phyloP scores from a whole-genome alignment of 2,888 invertebrate species.

The Pterobdella sp. region DNA sequence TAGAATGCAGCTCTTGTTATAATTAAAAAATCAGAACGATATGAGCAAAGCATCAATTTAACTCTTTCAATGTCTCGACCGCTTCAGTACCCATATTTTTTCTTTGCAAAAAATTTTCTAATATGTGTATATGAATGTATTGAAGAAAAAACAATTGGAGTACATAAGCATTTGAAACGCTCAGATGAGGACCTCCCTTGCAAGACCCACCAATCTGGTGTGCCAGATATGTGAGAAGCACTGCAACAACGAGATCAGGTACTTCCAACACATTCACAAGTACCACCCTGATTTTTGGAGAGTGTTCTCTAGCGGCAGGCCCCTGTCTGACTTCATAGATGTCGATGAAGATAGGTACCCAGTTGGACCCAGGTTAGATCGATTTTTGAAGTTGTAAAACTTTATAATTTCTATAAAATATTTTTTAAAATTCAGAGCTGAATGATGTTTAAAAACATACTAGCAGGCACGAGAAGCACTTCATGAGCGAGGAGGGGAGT shows the following conservation, averaged over 20 bases:
- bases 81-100: neutral
- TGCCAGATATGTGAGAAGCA: slow-evolving; percentile 39
- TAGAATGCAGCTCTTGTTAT: no score
- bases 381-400: neutral
- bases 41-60: no score
- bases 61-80: no score
- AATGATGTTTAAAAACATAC: no score
- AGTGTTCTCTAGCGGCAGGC: slow-evolving; percentile 36
- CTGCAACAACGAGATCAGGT: slow-evolving; percentile 34
- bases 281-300: slow-evolving; percentile 38
- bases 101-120: neutral
- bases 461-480: no score
- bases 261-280: slow-evolving; percentile 38
- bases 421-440: neutral
- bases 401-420: neutral
- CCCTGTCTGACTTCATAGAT: slow-evolving; percentile 36
- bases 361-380: neutral
- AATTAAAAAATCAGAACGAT: no score
- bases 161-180: no score
- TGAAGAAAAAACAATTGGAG: neutral
- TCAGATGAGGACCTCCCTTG: slow-evolving; percentile 32
- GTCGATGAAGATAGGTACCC: slow-evolving; percentile 27
- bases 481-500: neutral
- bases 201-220: slow-evolving; percentile 34
- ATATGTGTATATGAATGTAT: neutral